Conservation (phyloP, 35 echinoderm and acorn worm species). For the Apostichopus parvimensis region DNA sequence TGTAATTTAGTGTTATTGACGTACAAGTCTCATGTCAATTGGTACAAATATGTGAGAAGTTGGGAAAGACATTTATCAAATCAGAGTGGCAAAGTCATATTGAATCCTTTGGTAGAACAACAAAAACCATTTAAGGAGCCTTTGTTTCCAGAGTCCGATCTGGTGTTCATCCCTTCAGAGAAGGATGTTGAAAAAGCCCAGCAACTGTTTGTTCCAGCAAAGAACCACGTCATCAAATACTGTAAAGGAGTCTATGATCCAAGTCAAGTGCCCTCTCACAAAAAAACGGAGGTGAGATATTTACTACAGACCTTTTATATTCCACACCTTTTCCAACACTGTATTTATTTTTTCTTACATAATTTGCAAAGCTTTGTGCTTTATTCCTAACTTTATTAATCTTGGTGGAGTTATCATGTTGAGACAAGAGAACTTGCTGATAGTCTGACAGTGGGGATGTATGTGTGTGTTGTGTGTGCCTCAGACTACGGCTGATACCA, state of each 20-base stretch:
- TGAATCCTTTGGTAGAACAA: slow-evolving; percentile 26
- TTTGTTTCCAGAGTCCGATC: slow-evolving; percentile 14
- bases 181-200: slow-evolving; percentile 19
- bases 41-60: background rate
- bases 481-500: no score
- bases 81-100: background rate
- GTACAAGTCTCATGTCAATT: background rate
- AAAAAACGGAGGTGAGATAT: slow-evolving; percentile 28
- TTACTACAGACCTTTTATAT: no score
- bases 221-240: slow-evolving; percentile 22
- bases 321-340: no score
- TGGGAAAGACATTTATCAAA: background rate
- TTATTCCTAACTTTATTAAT: no score
- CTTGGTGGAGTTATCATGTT: no score
- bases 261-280: slow-evolving; percentile 6
- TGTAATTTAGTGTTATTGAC: background rate
- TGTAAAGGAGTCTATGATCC: slow-evolving; percentile 26
- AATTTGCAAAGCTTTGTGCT: no score
- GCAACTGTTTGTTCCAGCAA: slow-evolving; percentile 12
- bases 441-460: no score
- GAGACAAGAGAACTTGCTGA: no score
- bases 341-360: no score
- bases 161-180: slow-evolving; percentile 21
- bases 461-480: no score
- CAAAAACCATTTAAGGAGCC: slow-evolving; percentile 18